A percentile compares a stretch with the other conserved stretches of the same genome.
Conservation (phyloP, 2,797 vertebrate genomes). For the Microcaecilia unicolor region DNA sequence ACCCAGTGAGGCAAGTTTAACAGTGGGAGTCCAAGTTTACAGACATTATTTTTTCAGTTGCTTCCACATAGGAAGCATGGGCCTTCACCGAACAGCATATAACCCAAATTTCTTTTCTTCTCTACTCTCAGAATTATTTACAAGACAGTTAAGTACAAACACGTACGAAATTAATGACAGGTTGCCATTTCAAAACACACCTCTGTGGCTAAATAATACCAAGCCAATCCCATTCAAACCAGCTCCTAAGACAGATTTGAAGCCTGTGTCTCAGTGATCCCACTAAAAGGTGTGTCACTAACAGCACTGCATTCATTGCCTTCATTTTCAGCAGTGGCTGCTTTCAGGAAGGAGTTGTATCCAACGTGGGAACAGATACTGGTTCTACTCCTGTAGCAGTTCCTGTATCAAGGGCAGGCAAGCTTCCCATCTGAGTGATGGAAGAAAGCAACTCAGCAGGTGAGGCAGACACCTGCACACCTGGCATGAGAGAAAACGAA, state of each 20-base stretch:
- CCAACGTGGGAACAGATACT: conserved; percentile 36
- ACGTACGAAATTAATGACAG: conserved; percentile 58
- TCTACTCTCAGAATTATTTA: conserved; percentile 58
- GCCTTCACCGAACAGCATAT: conserved; percentile 29
- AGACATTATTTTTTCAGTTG: conserved; percentile 38
- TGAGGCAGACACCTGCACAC: conserved; percentile 54
- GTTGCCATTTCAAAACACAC: conserved; percentile 48
- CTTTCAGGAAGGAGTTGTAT: conserved; percentile 28
- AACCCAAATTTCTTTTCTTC: conserved; percentile 33
- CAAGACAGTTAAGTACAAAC: conserved; percentile 64
- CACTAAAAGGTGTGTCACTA: conserved; percentile 40
- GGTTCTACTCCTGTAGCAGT: conserved; percentile 40
- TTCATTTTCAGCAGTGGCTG: conserved; percentile 35
- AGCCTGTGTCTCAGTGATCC: conserved; percentile 49
- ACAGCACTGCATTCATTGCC: conserved; percentile 33
- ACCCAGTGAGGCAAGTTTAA: conserved; percentile 18
- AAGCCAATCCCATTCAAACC: conserved; percentile 36
- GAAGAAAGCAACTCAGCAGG: conserved; percentile 47
- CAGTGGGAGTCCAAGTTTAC: conserved; percentile 26
- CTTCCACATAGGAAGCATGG: conserved; percentile 46
- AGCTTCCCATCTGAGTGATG: conserved; percentile 21
- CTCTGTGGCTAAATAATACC: conserved; percentile 57
- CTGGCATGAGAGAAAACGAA: conserved; percentile 67
- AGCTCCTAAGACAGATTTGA: conserved; percentile 12
- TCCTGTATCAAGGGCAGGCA: conserved; percentile 26